Percentiles rank a stretch among this genome's conserved stretches.
Evolutionary conservation across 2,113 vertebrate genomes (phyloP).

Genomic region (Thinocorus orbignyianus): DNA sequence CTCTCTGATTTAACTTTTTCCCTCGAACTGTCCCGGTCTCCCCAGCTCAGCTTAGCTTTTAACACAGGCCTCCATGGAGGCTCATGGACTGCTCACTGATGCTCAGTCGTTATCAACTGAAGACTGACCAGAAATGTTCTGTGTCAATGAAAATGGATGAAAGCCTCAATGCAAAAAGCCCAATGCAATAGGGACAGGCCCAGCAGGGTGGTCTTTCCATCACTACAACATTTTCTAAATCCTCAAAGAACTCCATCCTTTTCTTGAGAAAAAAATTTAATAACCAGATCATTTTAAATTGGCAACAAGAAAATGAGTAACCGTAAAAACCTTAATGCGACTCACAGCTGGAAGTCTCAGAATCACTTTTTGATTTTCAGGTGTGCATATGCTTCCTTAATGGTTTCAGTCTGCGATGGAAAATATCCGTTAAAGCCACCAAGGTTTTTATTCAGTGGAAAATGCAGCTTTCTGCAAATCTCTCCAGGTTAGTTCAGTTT

Average conservation of each 20-base stretch:
- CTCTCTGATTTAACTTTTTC: not conserved
- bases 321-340: not conserved
- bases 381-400: not conserved
- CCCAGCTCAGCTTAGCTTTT: not conserved
- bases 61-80: not conserved
- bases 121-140: not conserved
- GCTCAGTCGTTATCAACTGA: not conserved
- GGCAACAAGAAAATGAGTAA: not conserved
- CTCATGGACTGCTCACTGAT: fast-evolving
- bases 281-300: constrained; percentile 2
- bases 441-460: not conserved
- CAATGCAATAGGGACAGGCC: not conserved
- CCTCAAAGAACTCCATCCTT: not conserved
- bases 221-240: not conserved
- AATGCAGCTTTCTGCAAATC: not conserved
- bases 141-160: not conserved
- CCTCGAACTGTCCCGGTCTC: not conserved
- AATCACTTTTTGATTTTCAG: constrained; percentile 4
- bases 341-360: not conserved
- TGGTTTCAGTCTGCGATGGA: not conserved
- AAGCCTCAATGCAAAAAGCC: not conserved
- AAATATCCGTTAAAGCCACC: not conserved
- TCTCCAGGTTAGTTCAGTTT: not conserved
- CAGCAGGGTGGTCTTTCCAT: not conserved
- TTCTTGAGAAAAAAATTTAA: not conserved